Percentiles rank a stretch among this genome's conserved stretches.
Evolutionary conservation across 2,113 vertebrate genomes (phyloP).

Genomic region (Phrynosoma platyrhinos): DNA sequence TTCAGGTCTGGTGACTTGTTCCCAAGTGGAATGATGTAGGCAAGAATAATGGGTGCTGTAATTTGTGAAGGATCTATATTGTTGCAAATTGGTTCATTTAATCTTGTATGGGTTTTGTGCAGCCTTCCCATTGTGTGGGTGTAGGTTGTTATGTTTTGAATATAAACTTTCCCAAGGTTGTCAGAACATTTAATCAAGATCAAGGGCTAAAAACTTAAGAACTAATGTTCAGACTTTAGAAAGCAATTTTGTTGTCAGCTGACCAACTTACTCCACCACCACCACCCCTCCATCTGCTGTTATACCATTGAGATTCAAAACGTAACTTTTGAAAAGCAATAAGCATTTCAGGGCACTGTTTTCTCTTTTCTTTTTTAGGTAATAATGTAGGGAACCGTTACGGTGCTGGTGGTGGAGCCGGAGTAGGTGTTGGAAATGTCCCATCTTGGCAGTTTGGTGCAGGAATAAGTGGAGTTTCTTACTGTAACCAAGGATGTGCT

Average conservation of each 20-base stretch:
- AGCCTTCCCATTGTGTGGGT: background rate
- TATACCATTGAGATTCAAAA: background rate
- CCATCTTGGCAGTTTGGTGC: conserved; percentile 91
- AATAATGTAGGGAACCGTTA: conserved; percentile 82
- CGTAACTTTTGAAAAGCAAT: background rate
- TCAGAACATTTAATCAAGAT: background rate
- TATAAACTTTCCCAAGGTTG: too few relatives aligned
- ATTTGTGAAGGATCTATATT: background rate
- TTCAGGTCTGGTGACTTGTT: background rate
- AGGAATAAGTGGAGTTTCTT: conserved; percentile 86
- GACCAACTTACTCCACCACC: background rate
- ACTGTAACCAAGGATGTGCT: conserved; percentile 97
- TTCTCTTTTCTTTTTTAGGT: conserved; percentile 72
- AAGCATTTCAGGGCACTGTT: background rate
- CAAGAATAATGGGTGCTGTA: background rate
- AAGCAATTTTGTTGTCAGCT: background rate
- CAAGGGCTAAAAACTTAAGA: background rate
- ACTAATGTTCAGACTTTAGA: background rate
- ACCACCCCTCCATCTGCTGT: too few relatives aligned
- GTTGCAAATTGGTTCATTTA: background rate
- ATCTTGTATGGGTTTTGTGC: background rate
- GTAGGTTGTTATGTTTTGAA: background rate
- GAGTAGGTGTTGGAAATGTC: conserved; percentile 77
- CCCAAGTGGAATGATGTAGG: background rate
- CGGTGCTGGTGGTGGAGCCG: conserved; percentile 78